Evolutionary conservation across 2,113 vertebrate genomes (phyloP), one percentile per base, ranked within the genome.

Genomic region (Paramormyrops kingsleyae): DNA sequence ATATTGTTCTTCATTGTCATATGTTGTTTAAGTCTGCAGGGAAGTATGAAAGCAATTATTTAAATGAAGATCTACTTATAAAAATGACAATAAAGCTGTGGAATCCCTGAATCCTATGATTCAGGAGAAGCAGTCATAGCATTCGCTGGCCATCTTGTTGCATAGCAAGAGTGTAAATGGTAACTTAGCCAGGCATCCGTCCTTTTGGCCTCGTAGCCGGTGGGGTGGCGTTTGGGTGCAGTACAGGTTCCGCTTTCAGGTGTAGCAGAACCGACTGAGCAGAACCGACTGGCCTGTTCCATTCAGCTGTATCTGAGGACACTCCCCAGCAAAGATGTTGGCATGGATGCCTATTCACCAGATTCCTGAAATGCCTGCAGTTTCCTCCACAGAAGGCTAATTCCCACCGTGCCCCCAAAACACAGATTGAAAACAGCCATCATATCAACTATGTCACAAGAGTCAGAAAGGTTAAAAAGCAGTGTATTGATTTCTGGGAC

Each of bases 381-480:
- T 77, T 52, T 39, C 86, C 86, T 21, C 56, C 90, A 27, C 35
- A 49, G 44, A 66, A 50, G 21, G 47, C 70, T 31, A 56, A 89
- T 62, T 70, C 88, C 88, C 42, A 83, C 46, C 35, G 90, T 66
- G 90, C 91, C 83, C 90, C 89, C 91, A 90, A 91, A 24, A 62
- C 91, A 94, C 94, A 92, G 92, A 94, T 95, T 62, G 88, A 84
- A 89, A 92, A 50, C 87, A 90, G 93, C 92, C 92, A 92, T 83
- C 88, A 93, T 88, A 70, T 90, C 89, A 92, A 94, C 94, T 92
- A 93, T 92, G 88, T 89, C 90, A 91, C 91, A 88, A 91, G 62
- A 90, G 90, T 91, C 94, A 92, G 87, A 94, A 95, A 92, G 91
- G 92, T 93, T 94, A 91, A 94, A 94, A 94, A 93, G 91, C 91